phyloP scores from a whole-genome alignment of 2,888 invertebrate genomes.

The Silvanus unidentatus region DNA sequence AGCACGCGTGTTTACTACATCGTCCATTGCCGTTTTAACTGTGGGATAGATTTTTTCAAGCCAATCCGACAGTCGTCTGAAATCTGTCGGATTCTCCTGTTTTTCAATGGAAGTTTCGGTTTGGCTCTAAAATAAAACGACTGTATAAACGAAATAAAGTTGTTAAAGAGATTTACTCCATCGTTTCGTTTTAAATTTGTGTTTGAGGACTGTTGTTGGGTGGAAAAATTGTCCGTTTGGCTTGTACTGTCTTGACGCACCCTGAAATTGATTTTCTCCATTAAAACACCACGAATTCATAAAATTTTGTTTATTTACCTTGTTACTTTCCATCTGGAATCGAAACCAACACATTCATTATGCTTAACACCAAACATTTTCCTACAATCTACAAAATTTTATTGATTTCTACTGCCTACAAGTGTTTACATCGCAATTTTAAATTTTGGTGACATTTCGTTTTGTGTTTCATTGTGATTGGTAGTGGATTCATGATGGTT shows the following conservation, averaged over 20 bases:
- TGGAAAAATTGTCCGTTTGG: conserved; percentile 36
- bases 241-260: conserved; percentile 29
- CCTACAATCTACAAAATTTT: too few species aligned
- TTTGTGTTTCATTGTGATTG: too few species aligned
- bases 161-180: too few species aligned
- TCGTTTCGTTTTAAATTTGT: conserved; percentile 15
- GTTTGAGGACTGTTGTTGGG: conserved; percentile 32
- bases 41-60: conserved; percentile 47
- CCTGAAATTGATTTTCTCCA: conserved; percentile 24
- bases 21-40: conserved; percentile 47
- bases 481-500: too few species aligned
- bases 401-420: too few species aligned
- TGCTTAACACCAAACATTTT: conserved; percentile 47
- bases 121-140: conserved; percentile 40
- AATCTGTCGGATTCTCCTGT: too few species aligned
- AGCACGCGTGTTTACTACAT: conserved; percentile 15
- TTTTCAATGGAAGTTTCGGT: conserved; percentile 28
- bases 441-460: too few species aligned
- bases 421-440: too few species aligned
- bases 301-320: conserved; percentile 30
- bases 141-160: background rate
- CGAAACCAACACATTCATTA: conserved; percentile 48
- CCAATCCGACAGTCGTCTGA: conserved; percentile 41
- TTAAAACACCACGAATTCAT: too few species aligned
- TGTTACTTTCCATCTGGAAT: conserved; percentile 44